Evolutionary conservation across 2,888 invertebrate species (phyloP).

Genomic region (Dinocampus coccinellae): DNA sequence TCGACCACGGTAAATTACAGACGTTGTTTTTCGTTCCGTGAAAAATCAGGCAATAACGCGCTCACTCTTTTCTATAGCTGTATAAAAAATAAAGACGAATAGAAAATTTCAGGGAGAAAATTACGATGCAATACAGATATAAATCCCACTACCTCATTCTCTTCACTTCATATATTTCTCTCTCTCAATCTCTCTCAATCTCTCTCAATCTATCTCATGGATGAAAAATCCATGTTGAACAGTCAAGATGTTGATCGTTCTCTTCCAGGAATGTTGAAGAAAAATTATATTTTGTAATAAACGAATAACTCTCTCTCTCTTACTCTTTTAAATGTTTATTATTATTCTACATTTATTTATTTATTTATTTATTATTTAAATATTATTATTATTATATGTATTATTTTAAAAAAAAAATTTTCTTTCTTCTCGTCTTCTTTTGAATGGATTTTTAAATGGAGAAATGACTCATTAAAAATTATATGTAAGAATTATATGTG

Average conservation of each 20-base stretch:
- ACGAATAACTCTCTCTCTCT: neutral
- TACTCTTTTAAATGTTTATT: slow-evolving; percentile 5
- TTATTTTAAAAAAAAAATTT: neutral
- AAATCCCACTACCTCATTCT: too few species aligned
- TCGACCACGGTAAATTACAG: slow-evolving; percentile 43
- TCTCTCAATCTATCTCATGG: too few species aligned
- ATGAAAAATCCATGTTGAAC: neutral
- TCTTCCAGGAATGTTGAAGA: slow-evolving; percentile 25
- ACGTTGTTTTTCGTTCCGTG: slow-evolving; percentile 44
- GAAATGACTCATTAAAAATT: neutral
- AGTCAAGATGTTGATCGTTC: slow-evolving; percentile 17
- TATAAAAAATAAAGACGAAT: too few species aligned
- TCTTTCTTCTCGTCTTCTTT: too few species aligned
- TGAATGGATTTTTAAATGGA: neutral
- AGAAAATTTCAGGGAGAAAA: slow-evolving; percentile 19
- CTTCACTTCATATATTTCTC: too few species aligned
- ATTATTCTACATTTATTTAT: slow-evolving; percentile 11
- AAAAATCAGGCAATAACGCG: slow-evolving; percentile 46
- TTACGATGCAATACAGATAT: slow-evolving; percentile 19
- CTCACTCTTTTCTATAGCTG: slow-evolving; percentile 30
- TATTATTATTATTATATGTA: neutral
- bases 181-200: too few species aligned
- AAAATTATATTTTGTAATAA: slow-evolving; percentile 17
- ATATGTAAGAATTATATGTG: neutral
- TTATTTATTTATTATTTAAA: neutral